These are phyloP conservation scores for Syngnathus typhle DNA, from an alignment of 2,113 vertebrate genomes.

Conservation along the genomic window DNA sequence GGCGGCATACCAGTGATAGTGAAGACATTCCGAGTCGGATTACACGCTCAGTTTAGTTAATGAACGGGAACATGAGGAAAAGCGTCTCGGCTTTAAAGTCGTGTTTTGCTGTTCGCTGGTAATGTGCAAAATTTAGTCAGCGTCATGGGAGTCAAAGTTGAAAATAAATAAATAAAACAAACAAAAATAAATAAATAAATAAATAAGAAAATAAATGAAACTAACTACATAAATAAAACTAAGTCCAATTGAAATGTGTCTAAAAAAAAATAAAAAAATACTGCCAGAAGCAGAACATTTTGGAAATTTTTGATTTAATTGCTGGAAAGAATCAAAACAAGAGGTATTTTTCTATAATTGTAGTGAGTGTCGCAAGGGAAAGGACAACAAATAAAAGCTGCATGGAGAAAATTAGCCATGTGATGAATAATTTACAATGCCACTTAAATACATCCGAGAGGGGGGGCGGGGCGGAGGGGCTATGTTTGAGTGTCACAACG, in stretches of 20 bases:
- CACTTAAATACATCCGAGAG: slow-evolving; percentile 48
- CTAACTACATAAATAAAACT: slow-evolving; percentile 11
- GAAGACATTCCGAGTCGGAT: slow-evolving; percentile 47
- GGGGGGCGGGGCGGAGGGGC: slow-evolving; percentile 20
- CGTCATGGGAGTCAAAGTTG: slow-evolving; percentile 2
- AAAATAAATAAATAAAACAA: neutral
- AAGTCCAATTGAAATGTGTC: slow-evolving; percentile 12
- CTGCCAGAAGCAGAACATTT: neutral
- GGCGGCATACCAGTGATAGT: slow-evolving; percentile 24
- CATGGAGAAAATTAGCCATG: slow-evolving; percentile 51
- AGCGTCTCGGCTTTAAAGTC: slow-evolving; percentile 41
- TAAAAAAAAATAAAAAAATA: slow-evolving; percentile 26
- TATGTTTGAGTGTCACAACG: neutral
- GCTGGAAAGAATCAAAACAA: slow-evolving; percentile 17
- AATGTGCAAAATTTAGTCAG: slow-evolving; percentile 22
- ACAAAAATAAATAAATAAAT: neutral
- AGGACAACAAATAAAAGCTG: slow-evolving; percentile 51
- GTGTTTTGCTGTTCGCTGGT: slow-evolving; percentile 31
- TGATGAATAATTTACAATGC: slow-evolving; percentile 63
- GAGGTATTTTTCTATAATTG: neutral
- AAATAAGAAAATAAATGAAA: slow-evolving; percentile 42
- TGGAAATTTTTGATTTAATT: slow-evolving; percentile 15
- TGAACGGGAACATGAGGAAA: slow-evolving; percentile 64
- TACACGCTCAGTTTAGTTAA: slow-evolving; percentile 54
- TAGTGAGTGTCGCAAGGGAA: neutral